A percentile compares a stretch with the other conserved stretches of the same genome.
phyloP scores from a whole-genome alignment of 1,140 invertebrate genomes.

The Drosophila azteca region DNA sequence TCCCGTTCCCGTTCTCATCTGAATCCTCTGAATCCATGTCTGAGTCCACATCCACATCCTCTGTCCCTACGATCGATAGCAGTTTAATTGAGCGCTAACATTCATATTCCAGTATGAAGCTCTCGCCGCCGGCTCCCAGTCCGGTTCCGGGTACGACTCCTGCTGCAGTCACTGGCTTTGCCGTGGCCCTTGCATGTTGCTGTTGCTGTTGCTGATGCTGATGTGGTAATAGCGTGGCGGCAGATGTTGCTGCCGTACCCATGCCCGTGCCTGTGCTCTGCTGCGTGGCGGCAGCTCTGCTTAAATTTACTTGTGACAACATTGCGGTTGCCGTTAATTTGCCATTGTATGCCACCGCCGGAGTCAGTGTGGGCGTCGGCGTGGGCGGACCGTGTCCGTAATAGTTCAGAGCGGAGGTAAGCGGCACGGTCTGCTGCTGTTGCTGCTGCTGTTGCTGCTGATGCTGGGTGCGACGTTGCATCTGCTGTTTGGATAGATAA shows the following conservation, averaged over 20 bases:
- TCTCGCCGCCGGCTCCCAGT: conserved; percentile 39
- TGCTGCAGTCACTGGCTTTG: not conserved
- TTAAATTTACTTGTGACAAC: conserved; percentile 78
- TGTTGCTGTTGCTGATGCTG: conserved; percentile 13
- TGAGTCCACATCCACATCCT: not conserved
- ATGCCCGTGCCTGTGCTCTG: conserved; percentile 26
- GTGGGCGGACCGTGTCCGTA: conserved; percentile 57
- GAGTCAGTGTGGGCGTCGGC: conserved; percentile 36
- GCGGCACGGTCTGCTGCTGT: conserved; percentile 42
- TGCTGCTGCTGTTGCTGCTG: conserved; percentile 41
- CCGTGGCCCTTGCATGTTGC: conserved; percentile 11
- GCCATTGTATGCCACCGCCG: conserved; percentile 67
- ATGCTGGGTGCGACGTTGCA: conserved; percentile 42
- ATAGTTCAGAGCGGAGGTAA: conserved; percentile 73
- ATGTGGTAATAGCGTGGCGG: conserved; percentile 1
- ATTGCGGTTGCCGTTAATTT: conserved; percentile 78
- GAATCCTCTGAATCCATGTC: not conserved
- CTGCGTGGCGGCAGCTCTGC: conserved; percentile 49
- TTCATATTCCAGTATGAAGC: conserved; percentile 80
- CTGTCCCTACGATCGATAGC: conserved; percentile 45
- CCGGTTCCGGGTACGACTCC: too few species aligned
- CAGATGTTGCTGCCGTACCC: conserved; percentile 14
- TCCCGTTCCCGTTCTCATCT: too few species aligned
- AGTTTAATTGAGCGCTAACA: conserved; percentile 72
- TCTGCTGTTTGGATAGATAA: conserved; percentile 57